These are phyloP conservation scores for Tauraco hartlaubi DNA, from an alignment of 2,797 vertebrate genomes.

Conservation along the genomic window DNA sequence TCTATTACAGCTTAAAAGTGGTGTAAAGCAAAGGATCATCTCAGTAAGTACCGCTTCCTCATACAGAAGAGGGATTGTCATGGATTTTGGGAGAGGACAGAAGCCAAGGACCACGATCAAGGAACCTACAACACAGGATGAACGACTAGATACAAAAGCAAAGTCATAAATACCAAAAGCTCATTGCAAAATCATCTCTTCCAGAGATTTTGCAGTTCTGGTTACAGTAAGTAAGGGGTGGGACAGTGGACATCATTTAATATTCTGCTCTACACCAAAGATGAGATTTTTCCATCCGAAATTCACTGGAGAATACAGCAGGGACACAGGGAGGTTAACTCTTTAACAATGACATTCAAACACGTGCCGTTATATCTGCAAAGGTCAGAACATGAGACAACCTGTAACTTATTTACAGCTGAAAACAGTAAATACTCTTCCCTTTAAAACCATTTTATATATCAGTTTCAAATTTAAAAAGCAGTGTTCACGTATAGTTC, in stretches of 20 bases:
- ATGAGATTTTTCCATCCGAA: not conserved
- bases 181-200: not conserved
- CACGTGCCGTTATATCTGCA: rapidly evolving
- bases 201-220: not conserved
- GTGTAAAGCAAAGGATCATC: not conserved
- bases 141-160: not conserved
- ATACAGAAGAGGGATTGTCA: not conserved
- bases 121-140: not conserved
- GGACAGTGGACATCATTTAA: not conserved
- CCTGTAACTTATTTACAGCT: not conserved
- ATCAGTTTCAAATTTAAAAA: not conserved
- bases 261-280: not conserved
- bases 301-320: not conserved
- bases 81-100: not conserved
- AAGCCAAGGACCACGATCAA: not conserved
- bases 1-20: not conserved
- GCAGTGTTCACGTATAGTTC: not conserved
- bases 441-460: not conserved
- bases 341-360: not conserved
- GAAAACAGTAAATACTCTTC: not conserved
- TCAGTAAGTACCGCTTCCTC: not conserved
- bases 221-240: not conserved
- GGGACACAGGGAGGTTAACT: not conserved
- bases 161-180: not conserved
- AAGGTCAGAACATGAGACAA: not conserved